Percentiles rank a stretch among this genome's conserved stretches.
phyloP scores from a whole-genome alignment of 2,797 vertebrate genomes.

The Epinephelus awoara region DNA sequence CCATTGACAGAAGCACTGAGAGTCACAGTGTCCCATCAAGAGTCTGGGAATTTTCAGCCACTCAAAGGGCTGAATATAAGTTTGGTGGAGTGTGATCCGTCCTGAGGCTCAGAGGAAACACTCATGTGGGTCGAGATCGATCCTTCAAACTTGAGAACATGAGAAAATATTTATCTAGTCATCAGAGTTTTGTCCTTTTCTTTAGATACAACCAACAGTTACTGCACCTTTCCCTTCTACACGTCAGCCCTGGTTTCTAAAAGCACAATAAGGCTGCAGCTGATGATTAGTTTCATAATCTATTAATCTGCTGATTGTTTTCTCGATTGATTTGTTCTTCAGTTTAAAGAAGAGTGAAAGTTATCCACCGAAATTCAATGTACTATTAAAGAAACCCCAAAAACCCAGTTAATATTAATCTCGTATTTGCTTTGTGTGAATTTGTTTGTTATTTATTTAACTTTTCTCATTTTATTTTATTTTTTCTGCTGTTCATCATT shows the following conservation, averaged over 20 bases:
- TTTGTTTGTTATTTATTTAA: too few relatives aligned
- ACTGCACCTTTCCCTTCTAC: background rate
- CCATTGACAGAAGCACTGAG: constrained; percentile 58
- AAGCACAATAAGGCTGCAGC: background rate
- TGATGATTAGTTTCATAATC: too few relatives aligned
- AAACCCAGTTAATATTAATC: too few relatives aligned
- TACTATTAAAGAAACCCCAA: too few relatives aligned
- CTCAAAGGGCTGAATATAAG: constrained; percentile 6
- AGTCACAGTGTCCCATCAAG: constrained; percentile 56
- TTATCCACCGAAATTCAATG: too few relatives aligned
- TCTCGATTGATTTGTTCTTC: background rate
- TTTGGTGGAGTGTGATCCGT: background rate
- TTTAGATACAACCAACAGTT: background rate
- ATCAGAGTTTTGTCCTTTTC: fast-evolving
- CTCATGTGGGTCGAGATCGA: background rate
- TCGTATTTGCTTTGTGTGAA: too few relatives aligned
- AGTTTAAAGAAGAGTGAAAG: too few relatives aligned
- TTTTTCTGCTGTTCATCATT: too few relatives aligned
- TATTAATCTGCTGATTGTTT: background rate
- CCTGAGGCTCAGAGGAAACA: background rate
- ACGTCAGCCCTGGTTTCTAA: background rate
- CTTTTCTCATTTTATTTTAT: too few relatives aligned
- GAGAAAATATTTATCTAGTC: background rate
- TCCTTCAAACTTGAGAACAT: too few relatives aligned
- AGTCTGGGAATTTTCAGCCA: constrained; percentile 35